A percentile compares a stretch with the other conserved stretches of the same genome.
These are phyloP conservation scores for Pipistrellus kuhlii DNA, from an alignment of 2,797 vertebrate genomes.

Conservation along the genomic window DNA sequence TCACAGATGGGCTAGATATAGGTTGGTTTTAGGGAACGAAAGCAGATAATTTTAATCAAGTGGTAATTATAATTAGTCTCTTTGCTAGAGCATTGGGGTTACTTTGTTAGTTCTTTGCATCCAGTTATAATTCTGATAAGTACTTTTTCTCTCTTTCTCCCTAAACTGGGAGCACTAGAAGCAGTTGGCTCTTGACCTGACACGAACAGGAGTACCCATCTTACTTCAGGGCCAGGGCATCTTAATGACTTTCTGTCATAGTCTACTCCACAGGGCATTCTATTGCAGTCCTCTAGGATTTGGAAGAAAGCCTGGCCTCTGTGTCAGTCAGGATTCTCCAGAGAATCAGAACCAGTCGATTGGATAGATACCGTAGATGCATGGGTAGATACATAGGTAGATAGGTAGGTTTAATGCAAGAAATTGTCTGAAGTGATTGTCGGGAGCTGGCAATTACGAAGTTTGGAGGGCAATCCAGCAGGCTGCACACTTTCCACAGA, in stretches of 20 bases:
- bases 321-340: not conserved
- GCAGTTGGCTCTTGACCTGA: not conserved
- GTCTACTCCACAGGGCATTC: not conserved
- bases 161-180: not conserved
- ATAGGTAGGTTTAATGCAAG: not conserved
- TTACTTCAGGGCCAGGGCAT: not conserved
- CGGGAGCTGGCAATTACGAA: not conserved
- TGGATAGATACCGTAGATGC: not conserved
- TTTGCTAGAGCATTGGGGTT: not conserved
- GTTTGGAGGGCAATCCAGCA: not conserved
- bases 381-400: not conserved
- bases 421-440: not conserved
- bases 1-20: not conserved
- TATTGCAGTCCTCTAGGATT: not conserved
- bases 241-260: not conserved
- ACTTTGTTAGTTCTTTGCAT: not conserved
- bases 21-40: not conserved
- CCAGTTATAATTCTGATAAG: not conserved
- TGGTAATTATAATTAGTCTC: not conserved
- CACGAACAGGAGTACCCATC: not conserved
- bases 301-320: not conserved
- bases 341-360: not conserved
- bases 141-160: not conserved
- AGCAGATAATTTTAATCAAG: conserved; percentile 9
- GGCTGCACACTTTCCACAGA: not conserved